Conservation (phyloP, 1,140 invertebrate genomes). For the Rhizoglyphus robini region DNA sequence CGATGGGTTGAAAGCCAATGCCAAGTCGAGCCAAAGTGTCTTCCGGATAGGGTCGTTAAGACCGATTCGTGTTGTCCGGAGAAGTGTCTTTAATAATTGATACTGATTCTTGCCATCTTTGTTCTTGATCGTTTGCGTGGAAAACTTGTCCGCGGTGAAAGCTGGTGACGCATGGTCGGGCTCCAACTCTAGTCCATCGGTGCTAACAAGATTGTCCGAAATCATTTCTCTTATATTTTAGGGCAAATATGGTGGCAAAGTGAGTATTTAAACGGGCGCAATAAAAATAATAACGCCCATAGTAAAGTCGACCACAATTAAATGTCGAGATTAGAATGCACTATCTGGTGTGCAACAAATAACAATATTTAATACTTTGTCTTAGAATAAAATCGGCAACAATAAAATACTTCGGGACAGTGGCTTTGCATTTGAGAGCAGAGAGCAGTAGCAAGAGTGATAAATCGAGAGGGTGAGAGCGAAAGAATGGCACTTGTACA, state of each 20-base stretch:
- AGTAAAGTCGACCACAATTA: background rate
- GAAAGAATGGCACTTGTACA: too few relatives aligned
- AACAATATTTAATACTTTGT: background rate
- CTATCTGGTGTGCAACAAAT: background rate
- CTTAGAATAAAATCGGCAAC: too few relatives aligned
- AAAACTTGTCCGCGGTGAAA: background rate
- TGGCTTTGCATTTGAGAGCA: too few relatives aligned
- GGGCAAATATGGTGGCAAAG: background rate
- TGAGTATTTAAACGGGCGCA: constrained; percentile 3
- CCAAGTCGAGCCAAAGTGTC: constrained; percentile 7
- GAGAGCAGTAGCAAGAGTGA: too few relatives aligned
- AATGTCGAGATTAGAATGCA: constrained; percentile 1
- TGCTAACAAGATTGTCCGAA: background rate
- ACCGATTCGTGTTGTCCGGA: background rate
- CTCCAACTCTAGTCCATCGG: background rate
- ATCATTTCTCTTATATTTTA: background rate
- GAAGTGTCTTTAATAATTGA: background rate
- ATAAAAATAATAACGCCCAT: constrained; percentile 11
- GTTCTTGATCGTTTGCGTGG: background rate
- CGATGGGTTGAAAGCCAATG: background rate
- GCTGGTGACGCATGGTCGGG: background rate
- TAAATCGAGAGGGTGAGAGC: too few relatives aligned
- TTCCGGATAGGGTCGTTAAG: constrained; percentile 9
- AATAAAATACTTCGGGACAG: too few relatives aligned
- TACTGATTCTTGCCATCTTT: constrained; percentile 5